phyloP scores from a whole-genome alignment of 2,113 vertebrate species.

The Eptesicus fuscus region DNA sequence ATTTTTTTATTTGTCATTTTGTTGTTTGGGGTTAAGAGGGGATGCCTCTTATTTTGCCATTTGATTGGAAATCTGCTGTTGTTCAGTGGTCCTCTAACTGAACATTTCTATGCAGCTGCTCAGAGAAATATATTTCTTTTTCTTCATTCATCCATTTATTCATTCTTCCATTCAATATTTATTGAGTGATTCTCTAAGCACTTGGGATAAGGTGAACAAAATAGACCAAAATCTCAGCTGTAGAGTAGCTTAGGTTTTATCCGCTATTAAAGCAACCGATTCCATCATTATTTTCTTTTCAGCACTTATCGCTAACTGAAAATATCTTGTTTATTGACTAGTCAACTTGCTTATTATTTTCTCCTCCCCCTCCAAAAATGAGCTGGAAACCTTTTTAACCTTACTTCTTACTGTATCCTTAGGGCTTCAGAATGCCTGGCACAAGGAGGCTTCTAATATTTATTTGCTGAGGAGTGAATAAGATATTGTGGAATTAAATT shows the following conservation, averaged over 20 bases:
- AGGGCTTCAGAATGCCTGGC: background rate
- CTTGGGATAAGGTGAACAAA: background rate
- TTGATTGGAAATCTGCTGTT: background rate
- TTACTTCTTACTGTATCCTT: background rate
- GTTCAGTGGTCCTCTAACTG: background rate
- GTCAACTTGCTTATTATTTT: background rate
- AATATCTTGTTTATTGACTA: background rate
- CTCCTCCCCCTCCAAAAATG: background rate
- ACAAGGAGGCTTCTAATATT: background rate
- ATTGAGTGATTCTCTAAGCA: background rate
- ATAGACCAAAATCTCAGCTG: background rate
- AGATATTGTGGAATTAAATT: constrained; percentile 4
- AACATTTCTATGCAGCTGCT: background rate
- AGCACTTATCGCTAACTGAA: background rate
- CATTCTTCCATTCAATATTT: background rate
- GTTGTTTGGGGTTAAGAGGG: background rate
- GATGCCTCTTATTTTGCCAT: background rate
- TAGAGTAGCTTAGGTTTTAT: background rate
- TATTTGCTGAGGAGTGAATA: constrained; percentile 6
- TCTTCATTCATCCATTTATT: background rate
- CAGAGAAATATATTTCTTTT: background rate
- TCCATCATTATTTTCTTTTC: constrained; percentile 1
- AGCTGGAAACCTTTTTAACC: background rate
- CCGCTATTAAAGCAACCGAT: background rate
- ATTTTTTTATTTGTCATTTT: background rate